Percentiles rank a stretch among this genome's conserved stretches.
Conservation (phyloP, 2,888 invertebrate species). For the Polydrusus pterygomalis region DNA sequence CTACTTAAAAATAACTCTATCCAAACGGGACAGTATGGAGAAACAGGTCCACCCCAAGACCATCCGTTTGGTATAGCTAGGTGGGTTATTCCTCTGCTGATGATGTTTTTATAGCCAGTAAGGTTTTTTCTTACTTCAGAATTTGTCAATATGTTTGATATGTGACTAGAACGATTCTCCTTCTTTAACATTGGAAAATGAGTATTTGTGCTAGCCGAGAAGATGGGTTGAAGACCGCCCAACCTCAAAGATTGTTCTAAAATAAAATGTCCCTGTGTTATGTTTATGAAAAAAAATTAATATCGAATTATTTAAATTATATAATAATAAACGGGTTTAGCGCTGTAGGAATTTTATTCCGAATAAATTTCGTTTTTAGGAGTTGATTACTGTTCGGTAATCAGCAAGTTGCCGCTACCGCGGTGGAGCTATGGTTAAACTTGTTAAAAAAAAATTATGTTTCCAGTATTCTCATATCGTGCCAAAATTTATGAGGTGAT, state of each 20-base stretch:
- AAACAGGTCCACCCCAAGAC: conserved; percentile 88
- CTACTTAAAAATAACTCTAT: conserved; percentile 76
- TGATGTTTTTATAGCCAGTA: conserved; percentile 78
- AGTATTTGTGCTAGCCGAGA: conserved; percentile 65
- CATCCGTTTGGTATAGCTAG: conserved; percentile 89
- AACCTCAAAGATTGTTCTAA: conserved; percentile 60
- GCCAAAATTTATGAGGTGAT: too few species aligned
- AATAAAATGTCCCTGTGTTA: conserved; percentile 38
- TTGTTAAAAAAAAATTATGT: too few species aligned
- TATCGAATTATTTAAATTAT: too few species aligned
- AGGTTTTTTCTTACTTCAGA: conserved; percentile 63
- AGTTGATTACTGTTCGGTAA: too few species aligned
- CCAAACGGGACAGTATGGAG: conserved; percentile 85
- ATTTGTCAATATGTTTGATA: conserved; percentile 62
- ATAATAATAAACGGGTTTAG: too few species aligned
- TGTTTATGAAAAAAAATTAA: too few species aligned
- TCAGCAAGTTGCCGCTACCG: too few species aligned
- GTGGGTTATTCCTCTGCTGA: conserved; percentile 83
- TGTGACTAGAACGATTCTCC: conserved; percentile 54
- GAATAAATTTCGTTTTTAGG: too few species aligned
- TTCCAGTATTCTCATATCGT: too few species aligned
- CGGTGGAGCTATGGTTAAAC: too few species aligned
- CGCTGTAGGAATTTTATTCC: too few species aligned
- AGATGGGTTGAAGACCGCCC: conserved; percentile 63
- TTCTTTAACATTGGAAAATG: conserved; percentile 55